Conservation (phyloP, 30 jellyfish, hydroid and myxozoan genomes). For the Aurelia aurita complex sp. Pacific region DNA sequence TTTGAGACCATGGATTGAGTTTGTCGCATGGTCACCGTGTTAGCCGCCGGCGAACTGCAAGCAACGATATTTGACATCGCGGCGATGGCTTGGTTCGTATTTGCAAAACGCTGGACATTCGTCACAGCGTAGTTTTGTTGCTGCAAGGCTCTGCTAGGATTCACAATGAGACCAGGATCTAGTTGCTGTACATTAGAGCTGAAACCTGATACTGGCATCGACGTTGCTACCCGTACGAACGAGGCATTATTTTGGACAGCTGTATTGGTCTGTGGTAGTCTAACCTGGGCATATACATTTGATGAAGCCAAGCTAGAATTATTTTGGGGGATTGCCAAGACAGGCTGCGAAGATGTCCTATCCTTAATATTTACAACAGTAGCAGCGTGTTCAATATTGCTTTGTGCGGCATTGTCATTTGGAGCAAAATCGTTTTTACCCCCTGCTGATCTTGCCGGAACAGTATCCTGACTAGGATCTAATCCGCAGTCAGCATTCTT, state of each 20-base stretch:
- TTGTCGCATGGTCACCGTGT: conserved; percentile 1
- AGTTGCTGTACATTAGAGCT: not conserved
- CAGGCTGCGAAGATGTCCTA: no score
- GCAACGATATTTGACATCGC: not conserved
- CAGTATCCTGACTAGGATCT: not conserved
- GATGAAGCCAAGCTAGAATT: no score
- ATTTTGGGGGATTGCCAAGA: no score
- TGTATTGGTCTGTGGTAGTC: not conserved
- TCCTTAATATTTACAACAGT: not conserved
- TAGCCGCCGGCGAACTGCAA: not conserved
- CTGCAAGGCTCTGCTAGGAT: not conserved
- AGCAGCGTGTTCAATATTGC: no score
- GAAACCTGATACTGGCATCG: not conserved
- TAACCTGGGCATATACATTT: not conserved
- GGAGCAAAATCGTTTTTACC: not conserved
- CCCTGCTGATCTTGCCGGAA: not conserved
- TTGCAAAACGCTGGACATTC: not conserved
- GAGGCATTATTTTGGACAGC: conserved; percentile 5
- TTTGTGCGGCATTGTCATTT: not conserved
- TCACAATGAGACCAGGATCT: not conserved
- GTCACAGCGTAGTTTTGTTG: not conserved
- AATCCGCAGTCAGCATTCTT: not conserved
- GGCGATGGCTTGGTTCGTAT: not conserved
- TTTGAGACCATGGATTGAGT: not conserved
- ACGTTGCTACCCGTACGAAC: conserved; percentile 1